phyloP scores from a whole-genome alignment of 2,888 invertebrate genomes.

The Leucoptera coffeella region DNA sequence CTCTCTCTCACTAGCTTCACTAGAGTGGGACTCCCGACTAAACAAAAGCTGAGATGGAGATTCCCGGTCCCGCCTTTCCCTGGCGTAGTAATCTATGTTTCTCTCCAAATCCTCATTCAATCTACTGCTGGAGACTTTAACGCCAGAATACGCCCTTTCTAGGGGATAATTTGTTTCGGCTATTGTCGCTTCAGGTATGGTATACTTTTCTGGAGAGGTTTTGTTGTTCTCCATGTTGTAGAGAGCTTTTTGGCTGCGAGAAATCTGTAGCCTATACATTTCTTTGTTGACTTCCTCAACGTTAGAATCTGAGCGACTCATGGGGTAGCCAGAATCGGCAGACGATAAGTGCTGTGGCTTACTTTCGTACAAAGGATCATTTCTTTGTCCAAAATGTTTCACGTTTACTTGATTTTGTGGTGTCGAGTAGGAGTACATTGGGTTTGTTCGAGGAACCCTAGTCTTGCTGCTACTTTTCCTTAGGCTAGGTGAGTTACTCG shows the following conservation, averaged over 20 bases:
- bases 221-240: constrained; percentile 42
- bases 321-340: constrained; percentile 36
- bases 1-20: constrained; percentile 28
- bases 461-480: constrained; percentile 47
- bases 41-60: constrained; percentile 26
- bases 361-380: constrained; percentile 37
- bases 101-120: constrained; percentile 40
- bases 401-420: constrained; percentile 38
- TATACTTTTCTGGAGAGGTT: constrained; percentile 30
- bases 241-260: constrained; percentile 41
- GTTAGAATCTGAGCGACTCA: constrained; percentile 44
- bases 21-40: constrained; percentile 28
- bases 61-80: constrained; percentile 19
- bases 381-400: constrained; percentile 44
- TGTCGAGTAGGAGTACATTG: constrained; percentile 48
- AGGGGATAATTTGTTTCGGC: constrained; percentile 42
- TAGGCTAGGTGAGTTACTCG: constrained; percentile 40
- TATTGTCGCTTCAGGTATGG: constrained; percentile 25
- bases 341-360: constrained; percentile 37
- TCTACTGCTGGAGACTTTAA: constrained; percentile 37
- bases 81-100: constrained; percentile 30
- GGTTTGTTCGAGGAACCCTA: constrained; percentile 54
- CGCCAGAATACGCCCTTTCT: constrained; percentile 38
- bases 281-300: constrained; percentile 49
- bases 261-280: constrained; percentile 46